Conservation (phyloP, 92 coral and sea anemone genomes). For the Galaxea fascicularis region DNA sequence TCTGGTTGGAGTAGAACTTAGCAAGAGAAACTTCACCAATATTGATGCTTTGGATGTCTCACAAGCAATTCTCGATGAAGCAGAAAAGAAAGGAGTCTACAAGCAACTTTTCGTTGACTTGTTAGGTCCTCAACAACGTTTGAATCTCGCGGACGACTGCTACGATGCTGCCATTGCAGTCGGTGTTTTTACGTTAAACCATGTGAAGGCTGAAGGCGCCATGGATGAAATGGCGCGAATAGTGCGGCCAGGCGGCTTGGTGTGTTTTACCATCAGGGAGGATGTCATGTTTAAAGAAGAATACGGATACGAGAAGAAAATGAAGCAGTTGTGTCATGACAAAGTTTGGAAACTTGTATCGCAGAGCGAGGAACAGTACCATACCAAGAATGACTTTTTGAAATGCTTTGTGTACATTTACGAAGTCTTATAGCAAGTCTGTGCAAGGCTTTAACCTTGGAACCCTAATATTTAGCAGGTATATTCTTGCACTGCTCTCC, state of each 20-base stretch:
- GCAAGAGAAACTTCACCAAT: conserved; percentile 71
- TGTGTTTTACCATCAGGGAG: conserved; percentile 90
- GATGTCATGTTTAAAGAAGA: conserved; percentile 75
- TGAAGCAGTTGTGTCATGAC: conserved; percentile 71
- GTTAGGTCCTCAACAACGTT: conserved; percentile 55
- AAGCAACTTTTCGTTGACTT: conserved; percentile 49
- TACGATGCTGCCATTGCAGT: conserved; percentile 88
- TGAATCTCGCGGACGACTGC: conserved; percentile 57
- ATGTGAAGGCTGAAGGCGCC: conserved; percentile 91
- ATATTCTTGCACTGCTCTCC: no score
- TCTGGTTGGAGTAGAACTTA: conserved; percentile 78
- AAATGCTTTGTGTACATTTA: conserved; percentile 81
- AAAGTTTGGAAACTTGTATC: conserved; percentile 83
- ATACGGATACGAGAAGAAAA: conserved; percentile 84
- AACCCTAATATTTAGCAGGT: no score
- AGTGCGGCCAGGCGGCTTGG: conserved; percentile 87
- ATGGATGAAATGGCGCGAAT: conserved; percentile 96
- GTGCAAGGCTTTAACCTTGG: neutral
- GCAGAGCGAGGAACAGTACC: conserved; percentile 76
- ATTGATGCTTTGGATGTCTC: conserved; percentile 90
- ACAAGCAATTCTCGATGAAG: conserved; percentile 74
- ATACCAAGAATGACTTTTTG: conserved; percentile 56
- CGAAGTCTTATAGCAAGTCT: conserved; percentile 55
- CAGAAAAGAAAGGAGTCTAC: conserved; percentile 79
- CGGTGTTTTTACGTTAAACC: conserved; percentile 85